Base-by-base conservation (phyloP, 2,797 vertebrate genomes). In the Synanceia verrucosa region DNA sequence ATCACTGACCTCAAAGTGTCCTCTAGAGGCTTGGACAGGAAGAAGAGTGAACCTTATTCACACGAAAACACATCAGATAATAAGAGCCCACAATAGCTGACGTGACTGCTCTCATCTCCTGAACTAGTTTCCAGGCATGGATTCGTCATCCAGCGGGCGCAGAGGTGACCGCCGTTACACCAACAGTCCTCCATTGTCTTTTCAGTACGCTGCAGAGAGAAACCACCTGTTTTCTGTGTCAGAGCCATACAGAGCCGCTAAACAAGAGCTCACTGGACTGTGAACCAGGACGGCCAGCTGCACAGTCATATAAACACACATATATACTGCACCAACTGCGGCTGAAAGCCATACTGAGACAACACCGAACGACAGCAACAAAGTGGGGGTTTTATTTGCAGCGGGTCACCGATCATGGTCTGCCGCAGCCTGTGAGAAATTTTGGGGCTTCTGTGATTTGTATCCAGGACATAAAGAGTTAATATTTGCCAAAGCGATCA, bases 151-250 rank as follows among this genome's bases (percentile, higher is more conserved):
- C n/a, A 16, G 66, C 16, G 52, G 64, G 43, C 57, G 59, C 58
- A 71, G 78, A 77, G 63, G 72, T 81, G 83, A 78, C 64, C 64
- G 24, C 59, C 41, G 77, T 59, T 55, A 62, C 9, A 18, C 57
- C 60, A 68, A 26, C 85, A 79, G 78, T 4, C 70, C 36, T 65
- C 55, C 63, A 86, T 86, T 89, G 81, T 87, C 77, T 78, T 59
- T 64, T 52, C 43, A 19, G 65, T 29, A 26, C 26, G 62, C 86
- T 51, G 52, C 63, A 48, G 82, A 79, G 76, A 61, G 51, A 70
- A 66, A 81, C 83, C 87, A 89, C 85, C 83, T 71, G 88, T 84
- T 83, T n/a, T 11, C 73, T 82, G 29, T 67, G 60, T 72, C n/a
- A n/a, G n/a, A n/a, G n/a, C 64, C 26, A 4, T 9, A 53, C 70